These are phyloP conservation scores for Orbicella faveolata DNA, from an alignment of 64 coral and sea anemone species.

Conservation along the genomic window DNA sequence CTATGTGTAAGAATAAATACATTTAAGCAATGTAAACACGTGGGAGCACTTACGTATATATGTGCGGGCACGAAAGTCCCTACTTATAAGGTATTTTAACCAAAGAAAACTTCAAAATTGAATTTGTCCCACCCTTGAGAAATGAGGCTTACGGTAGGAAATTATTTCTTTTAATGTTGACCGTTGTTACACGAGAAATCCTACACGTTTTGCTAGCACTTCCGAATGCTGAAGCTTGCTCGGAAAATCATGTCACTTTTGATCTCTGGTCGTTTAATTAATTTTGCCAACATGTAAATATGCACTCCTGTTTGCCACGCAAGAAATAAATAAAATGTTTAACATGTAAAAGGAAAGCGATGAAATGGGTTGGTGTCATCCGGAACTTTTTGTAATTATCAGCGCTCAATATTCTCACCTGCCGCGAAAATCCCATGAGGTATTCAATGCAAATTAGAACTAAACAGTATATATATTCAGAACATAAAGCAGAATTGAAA, in stretches of 20 bases:
- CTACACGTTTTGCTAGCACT: background rate
- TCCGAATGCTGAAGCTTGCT: conserved; percentile 23
- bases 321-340: conserved; percentile 47
- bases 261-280: conserved; percentile 31
- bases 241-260: conserved; percentile 44
- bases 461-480: conserved; percentile 30
- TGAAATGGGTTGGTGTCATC: conserved; percentile 30
- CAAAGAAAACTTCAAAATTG: background rate
- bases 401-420: conserved; percentile 31
- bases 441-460: conserved; percentile 49
- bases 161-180: conserved; percentile 24
- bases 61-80: background rate
- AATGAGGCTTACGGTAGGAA: background rate
- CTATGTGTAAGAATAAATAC: background rate
- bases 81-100: background rate
- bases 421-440: background rate
- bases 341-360: conserved; percentile 43
- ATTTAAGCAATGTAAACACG: conserved; percentile 20
- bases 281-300: conserved; percentile 35
- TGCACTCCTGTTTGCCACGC: conserved; percentile 17
- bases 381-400: conserved; percentile 38
- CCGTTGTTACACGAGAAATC: conserved; percentile 10
- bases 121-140: background rate
- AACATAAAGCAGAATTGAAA: background rate
- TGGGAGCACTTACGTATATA: background rate